These are phyloP conservation scores for Drosophila kambysellisi DNA, from an alignment of 2,888 invertebrate species.

Conservation along the genomic window DNA sequence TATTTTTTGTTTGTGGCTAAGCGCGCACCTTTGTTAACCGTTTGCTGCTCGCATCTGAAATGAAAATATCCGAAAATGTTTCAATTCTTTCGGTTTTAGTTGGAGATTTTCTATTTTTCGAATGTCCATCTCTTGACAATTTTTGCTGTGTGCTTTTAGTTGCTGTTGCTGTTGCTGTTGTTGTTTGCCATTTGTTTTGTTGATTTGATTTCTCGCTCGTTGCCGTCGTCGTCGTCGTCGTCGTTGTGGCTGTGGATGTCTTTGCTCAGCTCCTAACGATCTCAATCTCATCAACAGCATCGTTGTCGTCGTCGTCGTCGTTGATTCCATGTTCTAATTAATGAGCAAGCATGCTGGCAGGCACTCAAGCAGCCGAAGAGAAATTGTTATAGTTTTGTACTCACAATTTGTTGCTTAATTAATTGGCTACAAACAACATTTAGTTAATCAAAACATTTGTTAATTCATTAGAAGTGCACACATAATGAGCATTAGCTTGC, in stretches of 20 bases:
- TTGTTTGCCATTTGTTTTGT: slow-evolving; percentile 70
- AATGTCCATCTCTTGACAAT: slow-evolving; percentile 80
- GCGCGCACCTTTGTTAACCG: slow-evolving; percentile 82
- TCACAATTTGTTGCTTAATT: slow-evolving; percentile 63
- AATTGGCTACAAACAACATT: slow-evolving; percentile 72
- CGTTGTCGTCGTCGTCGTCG: slow-evolving; percentile 33
- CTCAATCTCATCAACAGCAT: slow-evolving; percentile 51
- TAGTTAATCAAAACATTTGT: slow-evolving; percentile 79
- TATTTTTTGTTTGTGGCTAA: slow-evolving; percentile 47
- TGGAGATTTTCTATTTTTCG: slow-evolving; percentile 81
- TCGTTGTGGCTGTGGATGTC: slow-evolving; percentile 39
- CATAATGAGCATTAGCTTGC: slow-evolving; percentile 55
- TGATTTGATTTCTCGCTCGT: slow-evolving; percentile 66
- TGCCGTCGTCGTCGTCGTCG: slow-evolving; percentile 25
- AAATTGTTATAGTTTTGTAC: slow-evolving; percentile 64
- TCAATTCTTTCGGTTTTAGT: slow-evolving; percentile 80
- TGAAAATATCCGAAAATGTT: slow-evolving; percentile 80
- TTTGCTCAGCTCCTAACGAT: slow-evolving; percentile 60
- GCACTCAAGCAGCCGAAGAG: slow-evolving; percentile 43
- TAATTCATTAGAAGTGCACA: slow-evolving; percentile 46
- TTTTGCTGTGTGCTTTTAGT: slow-evolving; percentile 56
- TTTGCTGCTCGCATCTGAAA: slow-evolving; percentile 83
- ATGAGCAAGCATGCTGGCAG: slow-evolving; percentile 45
- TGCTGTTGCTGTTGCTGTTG: slow-evolving; percentile 45
- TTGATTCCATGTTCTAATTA: slow-evolving; percentile 64